Evolutionary conservation across 2,797 vertebrate species (phyloP).

Genomic region (Propithecus deckenii): DNA sequence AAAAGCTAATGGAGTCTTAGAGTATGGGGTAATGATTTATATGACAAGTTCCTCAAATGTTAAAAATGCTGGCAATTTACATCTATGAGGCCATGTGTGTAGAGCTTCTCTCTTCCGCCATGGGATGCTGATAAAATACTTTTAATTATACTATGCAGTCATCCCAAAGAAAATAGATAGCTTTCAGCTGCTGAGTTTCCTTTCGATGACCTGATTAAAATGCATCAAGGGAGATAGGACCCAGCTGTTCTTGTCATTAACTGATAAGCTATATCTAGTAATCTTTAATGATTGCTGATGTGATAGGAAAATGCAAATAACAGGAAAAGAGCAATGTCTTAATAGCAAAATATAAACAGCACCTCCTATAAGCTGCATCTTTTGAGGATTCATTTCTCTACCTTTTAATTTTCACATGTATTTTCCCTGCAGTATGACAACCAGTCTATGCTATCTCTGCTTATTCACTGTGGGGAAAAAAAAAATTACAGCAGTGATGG

Average conservation of each 20-base stretch:
- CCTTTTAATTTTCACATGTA: background rate
- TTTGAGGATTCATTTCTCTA: background rate
- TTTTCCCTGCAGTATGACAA: background rate
- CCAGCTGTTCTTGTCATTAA: slow-evolving; percentile 64
- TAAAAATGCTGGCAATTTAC: background rate
- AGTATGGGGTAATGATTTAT: slow-evolving; percentile 47
- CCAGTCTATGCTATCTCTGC: background rate
- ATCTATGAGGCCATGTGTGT: background rate
- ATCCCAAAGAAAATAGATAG: slow-evolving; percentile 59
- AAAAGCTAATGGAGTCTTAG: background rate
- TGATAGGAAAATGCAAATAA: slow-evolving; percentile 17
- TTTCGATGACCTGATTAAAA: slow-evolving; percentile 69
- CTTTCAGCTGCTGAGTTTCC: slow-evolving; percentile 60
- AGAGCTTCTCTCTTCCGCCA: background rate
- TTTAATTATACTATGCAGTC: slow-evolving; percentile 66
- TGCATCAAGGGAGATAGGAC: slow-evolving; percentile 9
- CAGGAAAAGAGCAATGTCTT: slow-evolving; percentile 25
- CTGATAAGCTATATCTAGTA: slow-evolving; percentile 46
- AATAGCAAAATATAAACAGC: background rate
- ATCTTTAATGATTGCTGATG: slow-evolving; percentile 30
- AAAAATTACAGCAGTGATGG: too few species aligned
- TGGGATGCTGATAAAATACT: slow-evolving; percentile 51
- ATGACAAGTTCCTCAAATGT: slow-evolving; percentile 43
- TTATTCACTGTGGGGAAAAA: background rate
- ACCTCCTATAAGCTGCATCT: background rate